A percentile compares a stretch with the other conserved stretches of the same genome.
Evolutionary conservation across 2,797 vertebrate genomes (phyloP).

Genomic region (Manis crassicaudata): DNA sequence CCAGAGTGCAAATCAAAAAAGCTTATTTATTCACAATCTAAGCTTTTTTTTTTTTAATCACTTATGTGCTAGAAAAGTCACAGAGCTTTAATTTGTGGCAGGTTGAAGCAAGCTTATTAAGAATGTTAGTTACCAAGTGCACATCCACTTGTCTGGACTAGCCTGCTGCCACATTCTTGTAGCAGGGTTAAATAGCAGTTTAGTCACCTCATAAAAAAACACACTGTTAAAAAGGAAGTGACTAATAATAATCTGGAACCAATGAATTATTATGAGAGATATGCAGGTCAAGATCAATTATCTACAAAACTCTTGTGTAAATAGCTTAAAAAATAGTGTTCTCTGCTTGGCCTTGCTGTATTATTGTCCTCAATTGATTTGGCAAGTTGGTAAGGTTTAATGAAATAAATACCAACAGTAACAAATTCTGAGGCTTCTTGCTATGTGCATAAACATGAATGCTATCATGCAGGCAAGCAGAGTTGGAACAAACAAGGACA

Average conservation of each 20-base stretch:
- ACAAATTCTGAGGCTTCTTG: slow-evolving; percentile 75
- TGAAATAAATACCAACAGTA: slow-evolving; percentile 76
- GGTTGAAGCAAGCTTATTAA: slow-evolving; percentile 88
- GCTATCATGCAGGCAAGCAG: slow-evolving; percentile 9
- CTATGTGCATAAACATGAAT: slow-evolving; percentile 22
- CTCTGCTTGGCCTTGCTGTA: slow-evolving; percentile 64
- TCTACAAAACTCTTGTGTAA: slow-evolving; percentile 79
- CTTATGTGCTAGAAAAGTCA: slow-evolving; percentile 83
- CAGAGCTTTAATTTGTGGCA: slow-evolving; percentile 86
- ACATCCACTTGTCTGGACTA: slow-evolving; percentile 87
- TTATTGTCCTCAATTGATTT: slow-evolving; percentile 63
- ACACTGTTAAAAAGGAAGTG: slow-evolving; percentile 84
- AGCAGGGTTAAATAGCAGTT: slow-evolving; percentile 89
- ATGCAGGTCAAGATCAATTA: slow-evolving; percentile 85
- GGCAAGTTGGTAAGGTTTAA: slow-evolving; percentile 74
- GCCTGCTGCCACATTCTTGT: slow-evolving; percentile 86
- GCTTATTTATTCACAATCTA: slow-evolving; percentile 81
- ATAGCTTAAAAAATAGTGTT: slow-evolving; percentile 78
- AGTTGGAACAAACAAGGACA: slow-evolving; percentile 45
- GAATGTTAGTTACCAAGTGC: slow-evolving; percentile 85
- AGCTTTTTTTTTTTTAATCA: slow-evolving; percentile 77
- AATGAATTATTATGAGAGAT: slow-evolving; percentile 83
- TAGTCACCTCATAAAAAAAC: slow-evolving; percentile 83
- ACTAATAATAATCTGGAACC: slow-evolving; percentile 82
- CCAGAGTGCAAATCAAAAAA: slow-evolving; percentile 76